Conservation (phyloP, 2,113 vertebrate genomes). For the Apaloderma vittatum region DNA sequence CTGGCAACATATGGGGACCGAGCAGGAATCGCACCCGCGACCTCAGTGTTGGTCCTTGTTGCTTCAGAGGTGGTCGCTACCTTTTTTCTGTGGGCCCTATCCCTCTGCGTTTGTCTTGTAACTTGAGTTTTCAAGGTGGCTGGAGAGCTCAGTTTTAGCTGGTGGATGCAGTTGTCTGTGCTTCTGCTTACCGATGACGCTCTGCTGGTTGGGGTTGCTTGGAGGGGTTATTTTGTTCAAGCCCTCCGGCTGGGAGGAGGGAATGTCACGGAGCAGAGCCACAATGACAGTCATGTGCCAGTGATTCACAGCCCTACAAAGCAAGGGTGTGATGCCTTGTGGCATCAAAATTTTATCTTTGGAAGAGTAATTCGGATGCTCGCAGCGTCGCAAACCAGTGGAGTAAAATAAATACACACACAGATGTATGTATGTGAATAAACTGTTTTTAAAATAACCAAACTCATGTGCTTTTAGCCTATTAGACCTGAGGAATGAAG, state of each 20-base stretch:
- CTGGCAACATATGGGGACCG: too few relatives aligned
- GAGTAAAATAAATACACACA: not conserved
- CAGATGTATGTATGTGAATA: too few relatives aligned
- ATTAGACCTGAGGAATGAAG: not conserved
- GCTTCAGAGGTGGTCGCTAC: too few relatives aligned
- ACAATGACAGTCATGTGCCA: not conserved
- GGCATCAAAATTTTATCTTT: not conserved
- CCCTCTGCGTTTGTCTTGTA: not conserved
- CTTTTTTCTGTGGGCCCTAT: accelerated
- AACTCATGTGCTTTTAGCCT: not conserved
- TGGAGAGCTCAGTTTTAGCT: not conserved
- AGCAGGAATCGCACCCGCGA: too few relatives aligned
- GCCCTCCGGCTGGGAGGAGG: not conserved
- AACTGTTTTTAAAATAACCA: not conserved
- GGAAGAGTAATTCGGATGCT: not conserved
- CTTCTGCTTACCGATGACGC: not conserved
- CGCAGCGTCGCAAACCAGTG: not conserved
- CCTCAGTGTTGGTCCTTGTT: too few relatives aligned
- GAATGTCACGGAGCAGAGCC: not conserved
- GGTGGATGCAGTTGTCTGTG: accelerated
- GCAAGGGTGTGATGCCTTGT: not conserved
- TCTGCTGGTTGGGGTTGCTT: not conserved
- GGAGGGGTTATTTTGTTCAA: not conserved
- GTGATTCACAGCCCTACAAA: not conserved
- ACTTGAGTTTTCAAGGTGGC: not conserved